These are phyloP conservation scores for Syrista parreyssii DNA, from an alignment of 2,888 invertebrate species.

Conservation along the genomic window DNA sequence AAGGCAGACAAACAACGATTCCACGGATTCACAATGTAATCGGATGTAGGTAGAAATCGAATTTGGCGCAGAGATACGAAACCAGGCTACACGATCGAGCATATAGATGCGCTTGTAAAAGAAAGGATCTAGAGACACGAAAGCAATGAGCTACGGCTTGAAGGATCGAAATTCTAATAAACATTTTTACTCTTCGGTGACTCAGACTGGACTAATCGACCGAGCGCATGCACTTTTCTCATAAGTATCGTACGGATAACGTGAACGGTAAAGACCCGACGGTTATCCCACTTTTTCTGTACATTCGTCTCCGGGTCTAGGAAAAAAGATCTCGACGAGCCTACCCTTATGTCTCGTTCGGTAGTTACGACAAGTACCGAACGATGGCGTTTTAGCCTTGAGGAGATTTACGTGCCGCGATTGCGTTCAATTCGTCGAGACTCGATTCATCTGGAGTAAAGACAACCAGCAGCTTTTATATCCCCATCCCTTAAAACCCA, in stretches of 20 bases:
- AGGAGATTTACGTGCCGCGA: conserved; percentile 5
- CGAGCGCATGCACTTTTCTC: background rate
- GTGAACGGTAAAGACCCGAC: background rate
- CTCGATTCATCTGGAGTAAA: background rate
- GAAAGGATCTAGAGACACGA: background rate
- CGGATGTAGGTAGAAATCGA: background rate
- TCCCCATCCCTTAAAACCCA: background rate
- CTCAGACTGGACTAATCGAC: background rate
- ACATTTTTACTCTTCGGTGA: background rate
- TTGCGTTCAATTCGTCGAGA: background rate
- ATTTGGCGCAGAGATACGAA: background rate
- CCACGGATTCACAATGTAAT: background rate
- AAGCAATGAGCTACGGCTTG: background rate
- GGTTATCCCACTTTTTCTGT: background rate
- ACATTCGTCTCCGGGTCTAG: background rate
- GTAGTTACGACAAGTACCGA: background rate
- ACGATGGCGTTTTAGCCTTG: background rate
- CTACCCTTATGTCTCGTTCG: background rate
- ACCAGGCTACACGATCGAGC: too few species aligned
- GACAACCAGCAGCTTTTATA: background rate
- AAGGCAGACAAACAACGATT: background rate
- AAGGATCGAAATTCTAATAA: background rate
- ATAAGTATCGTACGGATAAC: background rate
- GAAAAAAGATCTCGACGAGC: background rate
- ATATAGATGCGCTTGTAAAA: too few species aligned